Percentiles rank a stretch among this genome's conserved stretches.
Conservation (phyloP, 2,113 vertebrate genomes). For the Coptodon rendalli region DNA sequence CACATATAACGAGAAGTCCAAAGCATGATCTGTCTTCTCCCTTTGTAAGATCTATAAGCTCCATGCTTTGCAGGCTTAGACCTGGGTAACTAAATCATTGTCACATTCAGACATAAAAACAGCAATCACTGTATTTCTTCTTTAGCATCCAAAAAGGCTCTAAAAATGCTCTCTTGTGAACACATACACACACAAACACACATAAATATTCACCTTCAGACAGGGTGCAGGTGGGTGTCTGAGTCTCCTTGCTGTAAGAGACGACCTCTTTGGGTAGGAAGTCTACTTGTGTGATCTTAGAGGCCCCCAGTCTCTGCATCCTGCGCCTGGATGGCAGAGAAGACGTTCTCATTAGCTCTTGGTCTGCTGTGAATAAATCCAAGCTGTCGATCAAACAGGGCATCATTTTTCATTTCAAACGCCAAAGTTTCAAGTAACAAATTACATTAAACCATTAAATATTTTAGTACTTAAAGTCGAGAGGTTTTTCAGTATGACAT, state of each 20-base stretch:
- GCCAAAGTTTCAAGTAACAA: neutral
- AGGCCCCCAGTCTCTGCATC: conserved; percentile 85
- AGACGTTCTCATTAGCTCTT: neutral
- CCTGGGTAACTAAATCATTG: neutral
- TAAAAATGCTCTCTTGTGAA: neutral
- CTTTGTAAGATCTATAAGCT: neutral
- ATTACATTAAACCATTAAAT: neutral
- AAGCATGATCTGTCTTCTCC: conserved; percentile 9
- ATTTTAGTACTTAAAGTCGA: neutral
- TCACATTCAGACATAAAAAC: conserved; percentile 9
- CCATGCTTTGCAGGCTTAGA: conserved; percentile 3
- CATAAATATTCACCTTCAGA: conserved; percentile 80
- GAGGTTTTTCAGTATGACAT: neutral
- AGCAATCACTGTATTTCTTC: conserved; percentile 9
- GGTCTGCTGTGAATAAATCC: neutral
- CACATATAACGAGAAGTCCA: conserved; percentile 43
- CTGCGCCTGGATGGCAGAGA: conserved; percentile 74
- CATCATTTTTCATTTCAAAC: neutral
- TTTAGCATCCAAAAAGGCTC: neutral
- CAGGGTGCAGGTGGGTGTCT: conserved; percentile 82
- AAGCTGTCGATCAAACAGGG: neutral
- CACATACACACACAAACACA: neutral
- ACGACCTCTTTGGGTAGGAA: conserved; percentile 92
- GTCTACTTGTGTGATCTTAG: conserved; percentile 94
- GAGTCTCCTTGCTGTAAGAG: conserved; percentile 92